Evolutionary conservation across 2,888 invertebrate genomes (phyloP).

Genomic region (Tetragnatha montana): DNA sequence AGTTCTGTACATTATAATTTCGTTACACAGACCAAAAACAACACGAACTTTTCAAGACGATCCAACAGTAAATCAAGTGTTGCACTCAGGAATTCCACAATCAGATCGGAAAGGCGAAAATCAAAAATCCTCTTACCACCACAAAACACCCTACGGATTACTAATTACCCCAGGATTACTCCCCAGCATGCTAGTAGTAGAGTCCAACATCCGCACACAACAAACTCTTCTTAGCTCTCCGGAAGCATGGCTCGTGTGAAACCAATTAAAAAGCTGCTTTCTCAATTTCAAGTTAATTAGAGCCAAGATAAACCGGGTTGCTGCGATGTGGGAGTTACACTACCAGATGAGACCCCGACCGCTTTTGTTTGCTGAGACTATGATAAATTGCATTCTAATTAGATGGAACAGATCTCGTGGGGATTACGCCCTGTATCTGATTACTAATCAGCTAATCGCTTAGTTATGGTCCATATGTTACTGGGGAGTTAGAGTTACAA

Average conservation of each 20-base stretch:
- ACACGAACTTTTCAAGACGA: too few relatives aligned
- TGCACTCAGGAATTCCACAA: too few relatives aligned
- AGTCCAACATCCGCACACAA: neutral
- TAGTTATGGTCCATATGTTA: neutral
- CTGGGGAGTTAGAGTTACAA: neutral
- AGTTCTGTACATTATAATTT: too few relatives aligned
- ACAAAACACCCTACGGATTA: too few relatives aligned
- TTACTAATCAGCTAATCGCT: neutral
- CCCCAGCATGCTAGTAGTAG: neutral
- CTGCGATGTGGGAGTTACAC: neutral
- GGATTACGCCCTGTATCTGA: neutral
- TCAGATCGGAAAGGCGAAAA: too few relatives aligned
- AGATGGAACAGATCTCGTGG: neutral
- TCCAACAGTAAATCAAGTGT: too few relatives aligned
- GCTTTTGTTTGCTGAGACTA: neutral
- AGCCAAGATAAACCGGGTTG: neutral
- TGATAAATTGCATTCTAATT: neutral
- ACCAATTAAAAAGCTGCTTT: neutral
- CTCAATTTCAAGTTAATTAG: constrained; percentile 1
- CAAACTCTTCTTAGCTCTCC: neutral
- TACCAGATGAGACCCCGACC: neutral
- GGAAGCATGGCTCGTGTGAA: neutral
- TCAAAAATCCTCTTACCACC: too few relatives aligned
- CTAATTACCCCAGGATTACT: too few relatives aligned
- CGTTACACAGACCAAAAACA: too few relatives aligned